Conservation (phyloP, 2,797 vertebrate species). For the Babyrousa celebensis region DNA sequence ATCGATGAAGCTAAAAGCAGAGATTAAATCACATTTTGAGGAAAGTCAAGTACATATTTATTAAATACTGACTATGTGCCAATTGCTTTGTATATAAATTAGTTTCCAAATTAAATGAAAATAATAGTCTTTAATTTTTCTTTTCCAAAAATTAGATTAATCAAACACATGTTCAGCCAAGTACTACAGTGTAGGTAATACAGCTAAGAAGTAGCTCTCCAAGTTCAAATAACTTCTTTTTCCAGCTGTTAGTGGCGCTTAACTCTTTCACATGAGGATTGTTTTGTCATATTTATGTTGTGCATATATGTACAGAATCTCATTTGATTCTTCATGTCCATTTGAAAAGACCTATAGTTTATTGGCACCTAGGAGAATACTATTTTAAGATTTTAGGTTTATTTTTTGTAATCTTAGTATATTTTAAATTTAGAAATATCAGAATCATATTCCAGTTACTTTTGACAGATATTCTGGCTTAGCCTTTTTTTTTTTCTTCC, state of each 20-base stretch:
- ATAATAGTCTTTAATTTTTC: background rate
- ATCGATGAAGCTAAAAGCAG: background rate
- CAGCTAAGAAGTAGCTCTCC: background rate
- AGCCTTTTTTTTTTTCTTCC: background rate
- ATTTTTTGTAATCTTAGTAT: background rate
- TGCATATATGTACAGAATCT: background rate
- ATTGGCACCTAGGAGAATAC: background rate
- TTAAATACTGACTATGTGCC: background rate
- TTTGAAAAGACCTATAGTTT: background rate
- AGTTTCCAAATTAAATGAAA: background rate
- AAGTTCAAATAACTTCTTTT: background rate
- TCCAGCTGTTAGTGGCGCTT: background rate
- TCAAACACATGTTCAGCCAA: background rate
- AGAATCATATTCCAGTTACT: background rate
- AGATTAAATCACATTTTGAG: background rate
- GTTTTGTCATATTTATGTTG: background rate
- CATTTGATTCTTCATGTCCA: background rate
- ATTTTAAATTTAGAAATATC: slow-evolving; percentile 42
- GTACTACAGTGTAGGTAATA: background rate
- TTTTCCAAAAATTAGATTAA: background rate
- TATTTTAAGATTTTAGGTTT: background rate
- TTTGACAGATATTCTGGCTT: background rate
- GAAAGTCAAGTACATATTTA: background rate
- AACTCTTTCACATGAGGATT: background rate
- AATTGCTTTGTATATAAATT: background rate